Percentiles rank a stretch among this genome's conserved stretches.
These are phyloP conservation scores for Watersipora subatra DNA, from an alignment of 1,140 invertebrate species.

Conservation along the genomic window DNA sequence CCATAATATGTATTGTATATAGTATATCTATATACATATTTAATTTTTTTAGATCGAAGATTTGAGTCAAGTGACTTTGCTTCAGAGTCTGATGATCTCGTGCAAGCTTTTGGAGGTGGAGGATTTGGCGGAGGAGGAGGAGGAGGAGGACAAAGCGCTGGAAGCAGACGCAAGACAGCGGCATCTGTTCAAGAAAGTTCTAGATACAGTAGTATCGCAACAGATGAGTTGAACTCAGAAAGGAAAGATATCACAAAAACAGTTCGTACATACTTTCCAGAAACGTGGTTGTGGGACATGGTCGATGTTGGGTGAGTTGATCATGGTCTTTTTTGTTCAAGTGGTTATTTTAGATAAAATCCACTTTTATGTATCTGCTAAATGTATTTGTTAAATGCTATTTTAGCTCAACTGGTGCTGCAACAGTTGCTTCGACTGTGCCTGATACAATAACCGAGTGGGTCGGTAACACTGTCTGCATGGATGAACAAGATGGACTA, in stretches of 20 bases:
- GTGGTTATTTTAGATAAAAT: not conserved
- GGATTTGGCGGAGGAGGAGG: too few relatives aligned
- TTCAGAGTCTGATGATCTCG: too few relatives aligned
- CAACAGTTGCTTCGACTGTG: constrained; percentile 44
- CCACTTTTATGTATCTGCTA: not conserved
- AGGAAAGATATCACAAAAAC: not conserved
- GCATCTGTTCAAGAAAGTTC: too few relatives aligned
- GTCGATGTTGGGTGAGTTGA: constrained; percentile 42
- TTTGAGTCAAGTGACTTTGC: too few relatives aligned
- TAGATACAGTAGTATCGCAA: too few relatives aligned
- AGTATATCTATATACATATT: too few relatives aligned
- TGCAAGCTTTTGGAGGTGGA: too few relatives aligned
- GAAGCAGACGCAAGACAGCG: too few relatives aligned
- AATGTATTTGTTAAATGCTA: not conserved
- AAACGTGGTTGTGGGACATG: constrained; percentile 57
- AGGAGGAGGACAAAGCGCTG: too few relatives aligned
- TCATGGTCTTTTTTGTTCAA: not conserved
- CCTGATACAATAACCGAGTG: constrained; percentile 84
- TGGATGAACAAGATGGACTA: constrained; percentile 67
- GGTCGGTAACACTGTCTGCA: constrained; percentile 80
- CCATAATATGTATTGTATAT: too few relatives aligned
- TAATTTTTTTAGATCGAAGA: too few relatives aligned
- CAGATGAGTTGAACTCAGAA: too few relatives aligned
- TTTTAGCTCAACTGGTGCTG: constrained; percentile 40
- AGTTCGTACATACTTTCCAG: constrained; percentile 50